Evolutionary conservation across 2,113 vertebrate species (phyloP).

Genomic region (Hypomesus transpacificus): DNA sequence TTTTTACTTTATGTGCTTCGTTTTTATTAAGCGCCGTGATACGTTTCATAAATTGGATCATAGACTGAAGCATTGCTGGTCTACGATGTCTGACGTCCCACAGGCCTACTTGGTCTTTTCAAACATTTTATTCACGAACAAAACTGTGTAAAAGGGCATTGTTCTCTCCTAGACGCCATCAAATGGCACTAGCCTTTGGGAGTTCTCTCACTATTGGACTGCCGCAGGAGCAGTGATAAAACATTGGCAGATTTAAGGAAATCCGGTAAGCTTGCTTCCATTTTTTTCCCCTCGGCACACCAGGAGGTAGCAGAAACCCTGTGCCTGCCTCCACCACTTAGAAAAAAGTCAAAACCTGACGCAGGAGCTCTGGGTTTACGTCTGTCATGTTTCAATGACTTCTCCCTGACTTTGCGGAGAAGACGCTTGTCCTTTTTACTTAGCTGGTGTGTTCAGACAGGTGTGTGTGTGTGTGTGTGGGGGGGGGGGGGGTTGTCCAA

Average conservation of each 20-base stretch:
- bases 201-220: conserved; percentile 2
- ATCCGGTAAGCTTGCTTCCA: conserved; percentile 11
- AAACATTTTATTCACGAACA: background rate
- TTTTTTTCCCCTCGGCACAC: background rate
- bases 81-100: conserved; percentile 5
- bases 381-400: conserved; percentile 17
- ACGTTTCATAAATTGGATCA: background rate
- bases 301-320: background rate
- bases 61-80: conserved; percentile 9
- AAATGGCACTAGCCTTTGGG: too few relatives aligned
- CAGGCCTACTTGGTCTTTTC: background rate
- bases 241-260: background rate
- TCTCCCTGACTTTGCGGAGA: background rate
- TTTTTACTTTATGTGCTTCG: conserved; percentile 39
- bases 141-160: background rate
- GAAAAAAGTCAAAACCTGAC: conserved; percentile 4
- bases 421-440: background rate
- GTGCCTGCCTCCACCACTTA: background rate
- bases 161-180: background rate
- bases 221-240: background rate
- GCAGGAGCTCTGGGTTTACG: conserved; percentile 8
- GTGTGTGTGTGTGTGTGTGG: background rate
- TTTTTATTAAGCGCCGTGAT: background rate
- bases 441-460: background rate
- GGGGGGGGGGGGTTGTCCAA: background rate